Conservation (phyloP, 2,797 vertebrate species). For the Paedocypris micromegethes region DNA sequence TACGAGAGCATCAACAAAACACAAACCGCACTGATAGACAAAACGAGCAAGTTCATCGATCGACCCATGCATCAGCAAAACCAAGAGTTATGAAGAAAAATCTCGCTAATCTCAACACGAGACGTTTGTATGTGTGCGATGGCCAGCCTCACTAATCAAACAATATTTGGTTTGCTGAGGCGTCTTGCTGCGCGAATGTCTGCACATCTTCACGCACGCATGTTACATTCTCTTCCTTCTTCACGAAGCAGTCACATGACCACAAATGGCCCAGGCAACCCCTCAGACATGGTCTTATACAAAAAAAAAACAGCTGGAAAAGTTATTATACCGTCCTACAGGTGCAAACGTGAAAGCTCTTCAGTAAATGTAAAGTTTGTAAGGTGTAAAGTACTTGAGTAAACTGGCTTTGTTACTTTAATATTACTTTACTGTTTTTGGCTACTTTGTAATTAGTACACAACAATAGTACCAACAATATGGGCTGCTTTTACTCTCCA, state of each 20-base stretch:
- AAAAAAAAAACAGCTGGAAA: not conserved
- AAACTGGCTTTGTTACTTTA: too few relatives aligned
- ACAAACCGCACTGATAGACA: not conserved
- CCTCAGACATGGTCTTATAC: conserved; percentile 5
- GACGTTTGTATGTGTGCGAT: conserved; percentile 36
- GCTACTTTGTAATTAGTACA: too few relatives aligned
- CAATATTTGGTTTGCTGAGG: conserved; percentile 62
- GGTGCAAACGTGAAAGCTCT: too few relatives aligned
- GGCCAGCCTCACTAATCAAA: conserved; percentile 70
- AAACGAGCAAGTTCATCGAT: too few relatives aligned
- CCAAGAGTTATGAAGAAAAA: not conserved
- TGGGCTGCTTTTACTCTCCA: too few relatives aligned
- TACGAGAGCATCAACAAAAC: conserved; percentile 33
- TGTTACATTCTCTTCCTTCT: conserved; percentile 66
- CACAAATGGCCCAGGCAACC: conserved; percentile 58
- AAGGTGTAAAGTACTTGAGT: too few relatives aligned
- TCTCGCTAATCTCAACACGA: conserved; percentile 20
- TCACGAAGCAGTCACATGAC: conserved; percentile 45
- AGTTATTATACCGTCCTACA: too few relatives aligned
- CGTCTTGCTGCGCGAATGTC: conserved; percentile 50
- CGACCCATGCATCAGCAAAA: not conserved
- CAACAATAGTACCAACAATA: too few relatives aligned
- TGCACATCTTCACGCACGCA: conserved; percentile 62
- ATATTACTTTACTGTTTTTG: too few relatives aligned
- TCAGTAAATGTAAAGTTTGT: too few relatives aligned